Percentiles rank a stretch among this genome's conserved stretches.
Conservation (phyloP, 2,797 vertebrate species). For the Chanos chanos region DNA sequence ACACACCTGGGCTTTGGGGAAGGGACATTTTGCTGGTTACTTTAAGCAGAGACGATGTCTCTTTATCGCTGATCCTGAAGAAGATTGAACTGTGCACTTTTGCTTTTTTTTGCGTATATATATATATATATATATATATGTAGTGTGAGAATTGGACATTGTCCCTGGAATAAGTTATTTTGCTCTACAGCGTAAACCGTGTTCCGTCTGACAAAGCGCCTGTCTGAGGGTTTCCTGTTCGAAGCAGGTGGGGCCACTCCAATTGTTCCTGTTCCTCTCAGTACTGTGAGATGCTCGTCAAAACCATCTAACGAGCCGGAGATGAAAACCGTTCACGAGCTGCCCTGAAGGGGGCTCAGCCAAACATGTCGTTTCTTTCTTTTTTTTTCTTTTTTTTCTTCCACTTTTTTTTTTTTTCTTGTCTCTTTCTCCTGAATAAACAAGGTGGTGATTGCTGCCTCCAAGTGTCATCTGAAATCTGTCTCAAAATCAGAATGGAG, state of each 20-base stretch:
- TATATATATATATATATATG: not conserved
- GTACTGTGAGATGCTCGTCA: not conserved
- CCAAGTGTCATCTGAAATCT: constrained; percentile 3
- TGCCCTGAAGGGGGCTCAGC: constrained; percentile 25
- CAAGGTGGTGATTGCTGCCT: constrained; percentile 18
- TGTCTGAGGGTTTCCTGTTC: too few species aligned
- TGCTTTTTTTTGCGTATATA: not conserved
- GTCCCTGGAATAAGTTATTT: too few species aligned
- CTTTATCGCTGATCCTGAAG: too few species aligned
- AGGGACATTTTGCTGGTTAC: too few species aligned
- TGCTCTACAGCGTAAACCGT: too few species aligned
- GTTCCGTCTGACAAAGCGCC: too few species aligned
- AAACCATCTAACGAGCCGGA: constrained; percentile 10
- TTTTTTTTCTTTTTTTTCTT: constrained; percentile 2
- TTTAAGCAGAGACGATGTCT: too few species aligned
- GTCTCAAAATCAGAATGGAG: constrained; percentile 1
- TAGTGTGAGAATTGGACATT: not conserved
- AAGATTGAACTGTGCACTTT: too few species aligned
- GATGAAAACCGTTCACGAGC: constrained; percentile 16
- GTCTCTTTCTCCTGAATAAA: constrained; percentile 17
- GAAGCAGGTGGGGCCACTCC: not conserved
- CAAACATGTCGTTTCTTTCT: constrained; percentile 6
- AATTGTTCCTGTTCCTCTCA: not conserved
- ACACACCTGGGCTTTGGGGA: too few species aligned
- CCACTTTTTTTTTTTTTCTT: not conserved